A percentile compares a stretch with the other conserved stretches of the same genome.
Evolutionary conservation across 2,797 vertebrate species (phyloP).

Genomic region (Amazona finschi): DNA sequence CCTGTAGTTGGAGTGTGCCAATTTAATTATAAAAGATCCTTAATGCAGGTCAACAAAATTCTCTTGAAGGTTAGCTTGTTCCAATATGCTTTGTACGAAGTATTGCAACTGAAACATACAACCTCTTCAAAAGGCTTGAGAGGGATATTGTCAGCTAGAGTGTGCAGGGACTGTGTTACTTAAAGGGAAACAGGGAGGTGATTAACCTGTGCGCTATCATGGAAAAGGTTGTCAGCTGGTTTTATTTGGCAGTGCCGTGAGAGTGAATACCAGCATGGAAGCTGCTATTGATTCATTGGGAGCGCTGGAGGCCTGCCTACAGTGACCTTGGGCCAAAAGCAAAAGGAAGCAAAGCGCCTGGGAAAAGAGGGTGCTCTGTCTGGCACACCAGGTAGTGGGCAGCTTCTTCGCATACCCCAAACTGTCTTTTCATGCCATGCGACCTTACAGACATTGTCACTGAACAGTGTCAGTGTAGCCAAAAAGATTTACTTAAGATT

Average conservation of each 20-base stretch:
- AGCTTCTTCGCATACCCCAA: neutral
- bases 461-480: neutral
- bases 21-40: constrained; percentile 9
- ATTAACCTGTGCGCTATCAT: neutral
- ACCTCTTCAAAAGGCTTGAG: neutral
- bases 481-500: neutral
- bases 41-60: neutral
- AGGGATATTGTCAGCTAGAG: neutral
- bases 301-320: neutral
- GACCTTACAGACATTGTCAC: neutral
- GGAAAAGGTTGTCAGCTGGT: neutral
- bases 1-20: neutral
- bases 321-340: rapidly evolving
- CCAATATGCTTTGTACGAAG: neutral
- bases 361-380: neutral
- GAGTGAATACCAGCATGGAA: neutral
- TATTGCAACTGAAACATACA: neutral
- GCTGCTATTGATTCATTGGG: neutral
- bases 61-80: constrained; percentile 19
- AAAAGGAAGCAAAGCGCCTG: neutral
- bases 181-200: neutral
- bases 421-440: neutral
- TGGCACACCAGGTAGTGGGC: neutral
- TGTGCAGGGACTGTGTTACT: neutral
- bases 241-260: neutral